phyloP scores from a whole-genome alignment of 2,888 invertebrate genomes.

The Acronicta aceris region DNA sequence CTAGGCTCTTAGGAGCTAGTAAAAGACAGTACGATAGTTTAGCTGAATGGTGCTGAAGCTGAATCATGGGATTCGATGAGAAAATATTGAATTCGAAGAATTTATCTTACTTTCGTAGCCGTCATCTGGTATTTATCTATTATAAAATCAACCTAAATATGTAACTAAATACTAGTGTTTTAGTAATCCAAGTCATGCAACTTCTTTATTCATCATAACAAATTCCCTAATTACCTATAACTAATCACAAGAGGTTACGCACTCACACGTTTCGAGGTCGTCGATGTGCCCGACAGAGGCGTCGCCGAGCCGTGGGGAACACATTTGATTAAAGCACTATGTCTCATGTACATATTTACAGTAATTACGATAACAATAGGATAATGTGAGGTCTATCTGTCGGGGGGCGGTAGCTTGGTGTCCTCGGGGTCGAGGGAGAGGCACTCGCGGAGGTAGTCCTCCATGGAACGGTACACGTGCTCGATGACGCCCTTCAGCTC shows the following conservation, averaged over 20 bases:
- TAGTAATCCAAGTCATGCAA: slow-evolving; percentile 65
- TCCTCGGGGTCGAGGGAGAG: slow-evolving; percentile 95
- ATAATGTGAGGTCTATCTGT: slow-evolving; percentile 79
- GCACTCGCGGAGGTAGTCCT: slow-evolving; percentile 97
- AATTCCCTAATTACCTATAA: slow-evolving; percentile 71
- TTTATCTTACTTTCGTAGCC: slow-evolving; percentile 61
- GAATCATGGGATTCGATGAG: slow-evolving; percentile 78
- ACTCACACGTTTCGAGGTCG: slow-evolving; percentile 51
- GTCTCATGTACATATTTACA: slow-evolving; percentile 87
- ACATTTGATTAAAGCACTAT: slow-evolving; percentile 87
- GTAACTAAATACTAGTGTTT: slow-evolving; percentile 63
- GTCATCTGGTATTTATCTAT: slow-evolving; percentile 62
- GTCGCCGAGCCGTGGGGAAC: slow-evolving; percentile 77
- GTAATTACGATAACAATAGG: slow-evolving; percentile 71
- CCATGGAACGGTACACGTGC: slow-evolving; percentile 98
- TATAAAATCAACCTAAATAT: slow-evolving; percentile 67
- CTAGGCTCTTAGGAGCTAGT: slow-evolving; percentile 74
- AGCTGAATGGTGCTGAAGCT: slow-evolving; percentile 81
- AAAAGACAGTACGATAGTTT: slow-evolving; percentile 73
- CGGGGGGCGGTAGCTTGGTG: slow-evolving; percentile 90
- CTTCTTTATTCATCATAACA: slow-evolving; percentile 60
- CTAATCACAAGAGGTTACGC: slow-evolving; percentile 59
- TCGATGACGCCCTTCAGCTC: slow-evolving; percentile 95
- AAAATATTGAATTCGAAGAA: slow-evolving; percentile 72
- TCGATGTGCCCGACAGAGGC: slow-evolving; percentile 56